These are phyloP conservation scores for western clawed frog (Xenopus tropicalis) DNA, from an alignment of 2,113 vertebrate genomes.

Conservation along the genomic window DNA sequence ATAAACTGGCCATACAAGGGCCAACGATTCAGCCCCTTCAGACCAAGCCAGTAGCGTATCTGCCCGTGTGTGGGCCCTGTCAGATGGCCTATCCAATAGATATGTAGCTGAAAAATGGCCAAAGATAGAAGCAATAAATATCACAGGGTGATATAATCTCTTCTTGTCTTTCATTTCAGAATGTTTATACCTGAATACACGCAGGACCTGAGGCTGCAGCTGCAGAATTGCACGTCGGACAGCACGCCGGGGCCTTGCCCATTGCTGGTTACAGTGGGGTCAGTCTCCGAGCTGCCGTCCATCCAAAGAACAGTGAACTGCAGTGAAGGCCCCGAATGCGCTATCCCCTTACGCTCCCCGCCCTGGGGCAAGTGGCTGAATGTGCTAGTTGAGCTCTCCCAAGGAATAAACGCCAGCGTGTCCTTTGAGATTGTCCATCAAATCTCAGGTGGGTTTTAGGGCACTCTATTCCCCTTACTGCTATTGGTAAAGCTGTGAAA, in stretches of 20 bases:
- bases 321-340: constrained; percentile 57
- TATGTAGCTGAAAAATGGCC: no score
- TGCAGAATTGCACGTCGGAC: constrained; percentile 63
- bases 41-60: no score
- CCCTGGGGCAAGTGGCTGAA: constrained; percentile 88
- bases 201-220: constrained; percentile 65
- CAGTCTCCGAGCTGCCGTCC: constrained; percentile 60
- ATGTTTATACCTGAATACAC: constrained; percentile 81
- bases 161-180: constrained; percentile 54
- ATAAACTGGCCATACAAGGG: no score
- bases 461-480: background rate
- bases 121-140: no score
- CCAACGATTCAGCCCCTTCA: no score
- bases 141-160: no score
- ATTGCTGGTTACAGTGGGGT: constrained; percentile 72
- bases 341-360: constrained; percentile 63
- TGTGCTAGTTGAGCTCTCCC: constrained; percentile 69
- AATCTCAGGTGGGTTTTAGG: constrained; percentile 70
- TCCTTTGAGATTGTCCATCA: constrained; percentile 65
- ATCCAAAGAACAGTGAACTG: constrained; percentile 72
- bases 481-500: no score
- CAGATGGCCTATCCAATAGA: no score
- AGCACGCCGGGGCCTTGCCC: constrained; percentile 55
- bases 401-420: constrained; percentile 52
- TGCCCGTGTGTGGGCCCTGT: no score